These are phyloP conservation scores for Thelohanellus kitauei DNA, from an alignment of 30 jellyfish, hydroid and myxozoan species.

Conservation along the genomic window DNA sequence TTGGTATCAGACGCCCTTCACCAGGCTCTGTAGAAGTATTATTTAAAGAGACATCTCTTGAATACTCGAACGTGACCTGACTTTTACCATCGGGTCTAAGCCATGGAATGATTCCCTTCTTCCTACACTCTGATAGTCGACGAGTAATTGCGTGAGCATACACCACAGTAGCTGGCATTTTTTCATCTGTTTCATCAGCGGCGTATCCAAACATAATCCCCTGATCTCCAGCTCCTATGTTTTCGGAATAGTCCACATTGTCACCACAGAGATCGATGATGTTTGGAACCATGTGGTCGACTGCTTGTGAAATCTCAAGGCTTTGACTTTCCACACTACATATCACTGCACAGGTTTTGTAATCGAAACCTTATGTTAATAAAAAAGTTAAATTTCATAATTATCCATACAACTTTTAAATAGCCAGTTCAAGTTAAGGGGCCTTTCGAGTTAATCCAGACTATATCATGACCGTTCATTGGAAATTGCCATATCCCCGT, in stretches of 20 bases:
- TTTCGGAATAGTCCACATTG: neutral
- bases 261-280: constrained; percentile 26
- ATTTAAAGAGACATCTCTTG: too few species aligned
- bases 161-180: constrained; percentile 6
- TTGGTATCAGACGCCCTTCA: constrained; percentile 41
- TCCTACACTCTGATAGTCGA: neutral
- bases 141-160: constrained; percentile 2
- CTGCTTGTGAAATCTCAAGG: constrained; percentile 69
- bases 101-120: neutral
- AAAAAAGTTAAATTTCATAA: too few species aligned
- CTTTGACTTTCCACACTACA: constrained; percentile 67
- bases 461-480: too few species aligned
- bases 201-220: constrained; percentile 25
- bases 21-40: too few species aligned
- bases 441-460: too few species aligned
- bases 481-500: too few species aligned
- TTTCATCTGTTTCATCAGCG: constrained; percentile 9
- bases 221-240: constrained; percentile 20
- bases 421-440: too few species aligned
- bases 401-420: too few species aligned
- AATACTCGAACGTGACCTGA: constrained; percentile 7
- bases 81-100: constrained; percentile 10
- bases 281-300: constrained; percentile 15
- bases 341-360: constrained; percentile 52
- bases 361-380: constrained; percentile 81